Base-by-base conservation (phyloP, 23 tunicate species). In the Aplidium turbinatum region DNA sequence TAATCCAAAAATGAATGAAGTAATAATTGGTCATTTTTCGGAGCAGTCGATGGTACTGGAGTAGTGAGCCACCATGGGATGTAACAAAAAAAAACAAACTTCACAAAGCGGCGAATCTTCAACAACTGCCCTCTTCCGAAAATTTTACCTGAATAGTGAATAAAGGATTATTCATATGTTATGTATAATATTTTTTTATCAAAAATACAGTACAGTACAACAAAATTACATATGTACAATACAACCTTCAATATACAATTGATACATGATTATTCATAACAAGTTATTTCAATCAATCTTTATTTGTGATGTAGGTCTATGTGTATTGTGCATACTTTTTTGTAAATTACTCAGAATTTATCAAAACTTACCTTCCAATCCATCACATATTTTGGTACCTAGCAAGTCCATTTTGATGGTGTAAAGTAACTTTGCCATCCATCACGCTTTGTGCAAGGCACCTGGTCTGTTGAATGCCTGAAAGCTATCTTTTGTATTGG, bases 341-440 rank as follows among this genome's bases (percentile, higher is more conserved):
- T 9, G 13, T 9, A 42, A 42, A 9, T 9, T 42, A 13, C 13
- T 13, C 13, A 9, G 9, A 42, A 42, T 13, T 9, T 42, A 42
- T 42, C 48, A 42, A 42, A 42, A 42, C 48, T 42, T 42, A 13
- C 48, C n/a, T n/a, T n/a, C n/a, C n/a, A n/a, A n/a, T n/a, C n/a
- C n/a, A n/a, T n/a, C n/a, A n/a, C n/a, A n/a, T n/a, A n/a, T n/a
- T n/a, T n/a, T n/a, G n/a, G n/a, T n/a, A n/a, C n/a, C n/a, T n/a
- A n/a, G n/a, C n/a, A n/a, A 42, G 13, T 42, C 48, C 48, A 42
- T 42, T 42, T 42, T 42, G 48, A n/a, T n/a, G n/a, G n/a, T n/a
- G n/a, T n/a, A n/a, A n/a, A n/a, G n/a, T n/a, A n/a, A n/a, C n/a
- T n/a, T n/a, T n/a, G n/a, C n/a, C n/a, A n/a, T n/a, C n/a, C n/a